These are phyloP conservation scores for Scylla paramamosain DNA, from an alignment of 1,140 invertebrate genomes.

Conservation along the genomic window DNA sequence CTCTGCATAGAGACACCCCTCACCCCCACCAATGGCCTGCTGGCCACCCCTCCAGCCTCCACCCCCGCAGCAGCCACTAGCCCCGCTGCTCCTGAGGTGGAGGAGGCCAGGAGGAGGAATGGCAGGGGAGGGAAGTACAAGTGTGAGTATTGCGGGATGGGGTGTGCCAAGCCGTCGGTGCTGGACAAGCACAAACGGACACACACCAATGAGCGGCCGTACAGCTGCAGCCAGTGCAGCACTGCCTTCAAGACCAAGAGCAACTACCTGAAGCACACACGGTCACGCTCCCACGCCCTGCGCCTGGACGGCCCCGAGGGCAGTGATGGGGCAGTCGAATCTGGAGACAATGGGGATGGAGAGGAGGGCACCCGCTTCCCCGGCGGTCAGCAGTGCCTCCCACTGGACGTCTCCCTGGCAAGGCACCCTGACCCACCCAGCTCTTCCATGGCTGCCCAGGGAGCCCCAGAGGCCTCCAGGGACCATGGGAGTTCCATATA, in stretches of 20 bases:
- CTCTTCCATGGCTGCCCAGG: neutral
- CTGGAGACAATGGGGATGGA: conserved; percentile 57
- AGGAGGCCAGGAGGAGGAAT: conserved; percentile 78
- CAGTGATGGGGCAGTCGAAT: conserved; percentile 62
- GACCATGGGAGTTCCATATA: conserved; percentile 82
- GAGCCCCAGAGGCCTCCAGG: conserved; percentile 43
- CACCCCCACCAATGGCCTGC: conserved; percentile 42
- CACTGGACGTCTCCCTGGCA: conserved; percentile 59
- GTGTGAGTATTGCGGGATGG: conserved; percentile 92
- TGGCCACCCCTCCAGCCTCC: conserved; percentile 23
- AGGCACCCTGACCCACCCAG: neutral
- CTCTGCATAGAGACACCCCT: neutral
- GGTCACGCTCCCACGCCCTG: conserved; percentile 90
- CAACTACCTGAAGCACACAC: conserved; percentile 95
- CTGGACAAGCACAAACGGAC: conserved; percentile 95
- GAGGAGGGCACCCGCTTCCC: conserved; percentile 35
- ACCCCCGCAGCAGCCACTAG: conserved; percentile 37
- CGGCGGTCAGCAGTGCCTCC: conserved; percentile 47
- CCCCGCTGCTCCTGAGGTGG: conserved; percentile 42
- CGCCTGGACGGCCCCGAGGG: conserved; percentile 80
- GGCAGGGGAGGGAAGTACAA: conserved; percentile 83
- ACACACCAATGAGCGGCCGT: conserved; percentile 95
- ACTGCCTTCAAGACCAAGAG: conserved; percentile 97
- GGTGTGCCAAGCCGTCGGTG: conserved; percentile 95
- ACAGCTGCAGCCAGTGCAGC: conserved; percentile 92